Evolutionary conservation across 2,797 vertebrate genomes (phyloP), one percentile per base, ranked within the genome.

Genomic region (Ctenopoma multispine): DNA sequence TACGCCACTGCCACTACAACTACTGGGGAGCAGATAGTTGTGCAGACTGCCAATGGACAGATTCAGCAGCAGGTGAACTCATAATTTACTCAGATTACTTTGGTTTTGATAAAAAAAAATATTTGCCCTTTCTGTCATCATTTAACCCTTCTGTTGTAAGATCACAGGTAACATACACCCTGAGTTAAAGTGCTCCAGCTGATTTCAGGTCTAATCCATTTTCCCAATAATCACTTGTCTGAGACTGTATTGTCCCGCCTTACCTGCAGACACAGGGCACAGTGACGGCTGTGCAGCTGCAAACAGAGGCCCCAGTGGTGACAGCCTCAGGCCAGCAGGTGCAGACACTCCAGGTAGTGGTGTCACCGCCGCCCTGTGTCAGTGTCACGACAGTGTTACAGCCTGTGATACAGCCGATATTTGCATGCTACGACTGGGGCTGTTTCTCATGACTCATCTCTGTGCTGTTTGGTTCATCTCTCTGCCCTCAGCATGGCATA

Each of bases 291-390:
- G 96, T 99, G 95, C 97, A 99, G 96, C 91, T 98, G 95, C 97
- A 99, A 95, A 96, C 97, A 91, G 97, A 99, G 93, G 95, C 96
- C 65, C 96, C 97, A 51, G 96, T 97, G 93, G 96, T 96, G 95
- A 96, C 96, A 68, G 97, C 97, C 95, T 96, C 97, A 90, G 97
- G 96, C 94, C 97, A 99, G 96, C 97, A 98, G 95, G 96, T 98
- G 94, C 97, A 99, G 95, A 98, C 97, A 92, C 97, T 99, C 95
- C 97, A 98, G 97, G 97, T 98, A 99, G 97, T 97, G 97, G 97
- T 99, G 96, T 92, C 89, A 93, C 50, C 82, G 89, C 93, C 83
- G 86, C 88, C 89, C 90, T 91, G 87, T 90, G 87, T 90, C 89
- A 75, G 81, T 76, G 83, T 86, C 81, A 69, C 62, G 40, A 80